Evolutionary conservation across 1,140 invertebrate genomes (phyloP).

Genomic region (Drosophila virilis): DNA sequence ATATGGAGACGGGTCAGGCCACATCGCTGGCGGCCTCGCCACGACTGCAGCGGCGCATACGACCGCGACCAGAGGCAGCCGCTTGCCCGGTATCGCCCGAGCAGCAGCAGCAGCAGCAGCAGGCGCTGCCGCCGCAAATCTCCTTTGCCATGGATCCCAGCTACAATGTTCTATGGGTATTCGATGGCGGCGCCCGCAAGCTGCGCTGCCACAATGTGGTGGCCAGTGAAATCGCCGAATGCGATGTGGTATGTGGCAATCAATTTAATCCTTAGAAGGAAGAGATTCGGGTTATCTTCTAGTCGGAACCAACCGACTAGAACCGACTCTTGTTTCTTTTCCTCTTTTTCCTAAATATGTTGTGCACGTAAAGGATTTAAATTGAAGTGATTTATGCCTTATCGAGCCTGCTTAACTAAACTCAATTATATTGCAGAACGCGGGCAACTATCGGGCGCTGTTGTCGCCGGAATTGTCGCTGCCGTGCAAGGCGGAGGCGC

Average conservation of each 20-base stretch:
- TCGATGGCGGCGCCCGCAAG: slow-evolving; percentile 89
- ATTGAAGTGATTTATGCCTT: too few species aligned
- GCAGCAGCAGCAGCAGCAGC: slow-evolving; percentile 47
- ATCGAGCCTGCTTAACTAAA: background rate
- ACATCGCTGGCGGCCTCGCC: slow-evolving; percentile 3
- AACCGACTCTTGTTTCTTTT: too few species aligned
- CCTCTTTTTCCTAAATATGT: too few species aligned
- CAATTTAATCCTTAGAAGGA: background rate
- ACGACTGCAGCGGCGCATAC: slow-evolving; percentile 28
- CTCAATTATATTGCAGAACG: slow-evolving; percentile 50
- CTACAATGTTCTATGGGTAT: slow-evolving; percentile 94
- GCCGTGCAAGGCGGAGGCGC: slow-evolving; percentile 88
- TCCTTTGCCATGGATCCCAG: slow-evolving; percentile 90
- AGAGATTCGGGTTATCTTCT: too few species aligned
- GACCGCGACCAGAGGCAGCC: slow-evolving; percentile 28
- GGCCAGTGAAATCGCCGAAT: slow-evolving; percentile 86
- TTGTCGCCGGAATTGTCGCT: slow-evolving; percentile 89
- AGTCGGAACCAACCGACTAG: too few species aligned
- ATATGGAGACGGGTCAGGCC: slow-evolving; percentile 12
- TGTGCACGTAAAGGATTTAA: too few species aligned
- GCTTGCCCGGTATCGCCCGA: slow-evolving; percentile 16
- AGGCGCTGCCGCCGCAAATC: slow-evolving; percentile 63
- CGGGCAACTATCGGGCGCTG: slow-evolving; percentile 71
- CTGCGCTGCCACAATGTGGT: slow-evolving; percentile 93
- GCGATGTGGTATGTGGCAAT: slow-evolving; percentile 52